A percentile compares a stretch with the other conserved stretches of the same genome.
Evolutionary conservation across 2,113 vertebrate species (phyloP).

Genomic region (Channa maculata): DNA sequence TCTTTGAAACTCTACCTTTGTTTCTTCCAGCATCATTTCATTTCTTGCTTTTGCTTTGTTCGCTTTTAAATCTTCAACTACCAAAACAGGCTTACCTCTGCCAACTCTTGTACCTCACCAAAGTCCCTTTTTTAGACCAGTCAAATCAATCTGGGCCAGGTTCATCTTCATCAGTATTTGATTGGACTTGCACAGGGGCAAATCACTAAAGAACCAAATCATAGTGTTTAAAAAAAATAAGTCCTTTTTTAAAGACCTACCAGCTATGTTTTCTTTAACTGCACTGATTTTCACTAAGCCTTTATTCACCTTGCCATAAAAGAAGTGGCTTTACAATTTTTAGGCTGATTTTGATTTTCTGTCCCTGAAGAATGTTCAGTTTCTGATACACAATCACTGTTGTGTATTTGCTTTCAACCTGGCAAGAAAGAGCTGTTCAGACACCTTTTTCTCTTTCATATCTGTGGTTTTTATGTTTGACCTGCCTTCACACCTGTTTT

Average conservation of each 20-base stretch:
- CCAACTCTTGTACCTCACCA: slow-evolving; percentile 8
- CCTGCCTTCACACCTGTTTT: slow-evolving; percentile 28
- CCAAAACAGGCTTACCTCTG: slow-evolving; percentile 40
- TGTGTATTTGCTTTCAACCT: background rate
- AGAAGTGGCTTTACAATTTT: background rate
- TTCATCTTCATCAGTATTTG: background rate
- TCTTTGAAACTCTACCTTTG: background rate
- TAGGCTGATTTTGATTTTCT: background rate
- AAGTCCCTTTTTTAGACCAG: slow-evolving; percentile 5
- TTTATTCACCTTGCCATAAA: background rate
- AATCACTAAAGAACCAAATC: background rate
- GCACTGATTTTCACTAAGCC: slow-evolving; percentile 11
- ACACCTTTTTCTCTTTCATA: slow-evolving; percentile 14
- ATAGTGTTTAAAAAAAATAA: background rate
- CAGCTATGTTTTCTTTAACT: slow-evolving; percentile 19
- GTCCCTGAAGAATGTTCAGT: no score
- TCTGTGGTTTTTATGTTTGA: slow-evolving; percentile 43
- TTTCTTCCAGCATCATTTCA: slow-evolving; percentile 8
- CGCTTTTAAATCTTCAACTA: background rate
- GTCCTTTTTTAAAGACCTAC: background rate
- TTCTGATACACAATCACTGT: background rate
- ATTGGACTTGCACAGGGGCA: background rate
- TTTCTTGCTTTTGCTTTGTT: background rate
- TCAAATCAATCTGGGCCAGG: slow-evolving; percentile 1
- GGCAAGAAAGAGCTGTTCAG: background rate